Conservation (phyloP, 2,888 invertebrate genomes). For the Pollenia griseotomentosa region DNA sequence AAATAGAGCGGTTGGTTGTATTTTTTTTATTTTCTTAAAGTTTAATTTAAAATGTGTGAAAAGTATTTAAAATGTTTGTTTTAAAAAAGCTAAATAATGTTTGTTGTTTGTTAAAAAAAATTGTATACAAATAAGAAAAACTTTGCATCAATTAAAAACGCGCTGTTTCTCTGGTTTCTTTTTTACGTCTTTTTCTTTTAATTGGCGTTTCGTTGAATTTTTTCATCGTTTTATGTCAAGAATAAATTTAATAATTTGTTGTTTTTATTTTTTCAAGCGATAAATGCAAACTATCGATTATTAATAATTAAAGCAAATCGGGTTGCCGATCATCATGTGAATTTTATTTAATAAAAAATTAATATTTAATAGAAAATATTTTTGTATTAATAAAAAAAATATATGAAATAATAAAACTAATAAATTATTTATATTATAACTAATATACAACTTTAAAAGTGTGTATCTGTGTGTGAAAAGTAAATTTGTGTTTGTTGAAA, state of each 20-base stretch:
- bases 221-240: slow-evolving; percentile 26
- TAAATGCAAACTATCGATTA: slow-evolving; percentile 41
- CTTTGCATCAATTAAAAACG: slow-evolving; percentile 38
- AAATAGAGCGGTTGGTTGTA: slow-evolving; percentile 27
- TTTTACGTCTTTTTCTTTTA: slow-evolving; percentile 48
- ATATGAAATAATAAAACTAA: slow-evolving; percentile 30
- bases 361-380: background rate
- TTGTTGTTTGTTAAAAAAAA: slow-evolving; percentile 29
- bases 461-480: slow-evolving; percentile 8
- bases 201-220: slow-evolving; percentile 25
- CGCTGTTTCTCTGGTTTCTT: slow-evolving; percentile 44
- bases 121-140: background rate
- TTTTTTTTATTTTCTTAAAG: background rate
- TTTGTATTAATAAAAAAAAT: slow-evolving; percentile 7
- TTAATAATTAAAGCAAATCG: slow-evolving; percentile 49
- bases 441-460: background rate
- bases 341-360: slow-evolving; percentile 16
- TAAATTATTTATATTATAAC: slow-evolving; percentile 13
- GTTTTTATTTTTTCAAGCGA: slow-evolving; percentile 35
- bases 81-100: slow-evolving; percentile 20
- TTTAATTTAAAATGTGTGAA: slow-evolving; percentile 9
- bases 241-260: slow-evolving; percentile 52
- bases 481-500: slow-evolving; percentile 22
- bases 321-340: slow-evolving; percentile 46
- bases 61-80: background rate